Percentiles rank a stretch among this genome's conserved stretches.
Evolutionary conservation across 2,113 vertebrate genomes (phyloP).

Genomic region (Archilochus colubris): DNA sequence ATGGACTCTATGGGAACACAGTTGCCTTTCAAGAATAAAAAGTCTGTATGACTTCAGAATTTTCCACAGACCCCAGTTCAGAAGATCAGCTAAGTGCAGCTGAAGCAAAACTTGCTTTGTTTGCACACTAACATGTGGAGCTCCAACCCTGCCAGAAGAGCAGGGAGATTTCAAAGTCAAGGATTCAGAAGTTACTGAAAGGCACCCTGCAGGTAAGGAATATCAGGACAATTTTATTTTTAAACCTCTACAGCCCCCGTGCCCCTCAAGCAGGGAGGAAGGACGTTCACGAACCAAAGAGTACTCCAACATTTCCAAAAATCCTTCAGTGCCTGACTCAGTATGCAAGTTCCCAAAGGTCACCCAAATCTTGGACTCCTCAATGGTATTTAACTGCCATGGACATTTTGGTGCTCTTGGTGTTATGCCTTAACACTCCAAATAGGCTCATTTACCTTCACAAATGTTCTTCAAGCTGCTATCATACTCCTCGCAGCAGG

Average conservation of each 20-base stretch:
- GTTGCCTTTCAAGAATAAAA: not conserved
- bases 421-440: not conserved
- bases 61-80: not conserved
- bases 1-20: conserved; percentile 28
- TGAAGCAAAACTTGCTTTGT: not conserved
- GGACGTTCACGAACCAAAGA: accelerated
- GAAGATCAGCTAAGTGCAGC: not conserved
- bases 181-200: not conserved
- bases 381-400: not conserved
- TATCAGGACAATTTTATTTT: not conserved
- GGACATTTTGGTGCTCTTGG: not conserved
- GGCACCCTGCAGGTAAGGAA: not conserved
- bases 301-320: not conserved
- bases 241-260: not conserved
- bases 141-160: not conserved
- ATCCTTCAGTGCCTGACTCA: not conserved
- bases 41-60: not conserved
- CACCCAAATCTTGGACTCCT: not conserved
- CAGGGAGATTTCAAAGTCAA: not conserved
- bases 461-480: conserved; percentile 16
- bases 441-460: conserved; percentile 6
- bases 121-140: not conserved
- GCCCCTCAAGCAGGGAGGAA: not conserved
- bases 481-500: conserved; percentile 15
- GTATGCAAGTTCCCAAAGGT: not conserved